Evolutionary conservation across 2,888 invertebrate species (phyloP), one percentile per base, ranked within the genome.

Genomic region (Xestia c-nigrum): DNA sequence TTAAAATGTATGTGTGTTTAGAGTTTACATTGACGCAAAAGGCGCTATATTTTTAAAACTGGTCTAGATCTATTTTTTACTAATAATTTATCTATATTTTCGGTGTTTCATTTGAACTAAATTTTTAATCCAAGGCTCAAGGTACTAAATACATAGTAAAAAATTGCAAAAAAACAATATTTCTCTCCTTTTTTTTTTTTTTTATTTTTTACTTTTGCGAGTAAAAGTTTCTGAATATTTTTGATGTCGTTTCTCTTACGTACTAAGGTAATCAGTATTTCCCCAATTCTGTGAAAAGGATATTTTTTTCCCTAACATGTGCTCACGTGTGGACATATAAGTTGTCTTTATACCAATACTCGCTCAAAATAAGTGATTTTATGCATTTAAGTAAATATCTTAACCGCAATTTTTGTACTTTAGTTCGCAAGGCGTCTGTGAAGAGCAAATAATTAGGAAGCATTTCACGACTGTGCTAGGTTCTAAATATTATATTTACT

Each of bases 401-500:
- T 55, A 14, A 64, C 40, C 55, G n/a, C 55, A 69, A 57, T 16
- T 43, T 68, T 40, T 19, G 55, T 69, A 43, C 31, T 69, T 64
- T 77, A n/a, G 10, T 40, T 57, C 31, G 31, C 1, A 70, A 65
- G 38, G 47, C 21, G 24, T 40, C n/a, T 19, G 12, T 21, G 19
- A n/a, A 40, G 12, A 64, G 50, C 43, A 64, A 72, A 78, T 47
- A 52, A 46, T 55, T 55, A 64, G 19, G 70, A 52, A 69, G 57
- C 38, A 55, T 66, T 69, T 61, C 61, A 57, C 74, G 46, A 63
- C n/a, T 40, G 3, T 38, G 21, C 14, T 47, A 67, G 52, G 31
- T 67, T 55, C 66, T 72, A 61, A 78, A 72, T 78, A 59, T 55
- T 46, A 24, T 63, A 78, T 70, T 70, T 64, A 21, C 31, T 47